These are phyloP conservation scores for Oreochromis niloticus DNA, from an alignment of 2,113 vertebrate genomes.

Conservation along the genomic window DNA sequence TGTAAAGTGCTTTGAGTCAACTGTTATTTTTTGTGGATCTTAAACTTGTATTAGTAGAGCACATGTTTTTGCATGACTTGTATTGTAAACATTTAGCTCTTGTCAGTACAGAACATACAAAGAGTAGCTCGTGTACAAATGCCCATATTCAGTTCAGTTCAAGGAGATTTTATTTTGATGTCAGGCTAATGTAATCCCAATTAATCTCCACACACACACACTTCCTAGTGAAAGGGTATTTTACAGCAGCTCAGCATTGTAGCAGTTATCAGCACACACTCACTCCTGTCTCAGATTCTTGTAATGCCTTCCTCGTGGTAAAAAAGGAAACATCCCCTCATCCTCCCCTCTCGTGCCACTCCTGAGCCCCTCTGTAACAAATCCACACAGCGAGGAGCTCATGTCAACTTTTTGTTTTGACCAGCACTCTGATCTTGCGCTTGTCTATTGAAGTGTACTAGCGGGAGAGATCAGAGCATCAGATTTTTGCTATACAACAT, in stretches of 20 bases:
- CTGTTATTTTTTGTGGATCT: not conserved
- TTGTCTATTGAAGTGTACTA: not conserved
- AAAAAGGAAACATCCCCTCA: constrained; percentile 71
- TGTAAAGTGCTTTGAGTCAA: not conserved
- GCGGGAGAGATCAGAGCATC: not conserved
- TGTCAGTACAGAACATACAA: not conserved
- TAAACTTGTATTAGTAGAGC: not conserved
- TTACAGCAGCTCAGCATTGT: not conserved
- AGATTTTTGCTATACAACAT: not conserved
- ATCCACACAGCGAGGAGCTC: not conserved
- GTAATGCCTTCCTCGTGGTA: constrained; percentile 77
- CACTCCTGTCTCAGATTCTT: constrained; percentile 70
- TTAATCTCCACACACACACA: not conserved
- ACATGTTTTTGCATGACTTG: not conserved
- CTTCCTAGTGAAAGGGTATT: not conserved
- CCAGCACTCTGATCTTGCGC: not conserved
- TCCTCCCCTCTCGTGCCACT: not conserved
- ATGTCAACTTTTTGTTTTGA: not conserved
- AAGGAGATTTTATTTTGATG: not conserved
- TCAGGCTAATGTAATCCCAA: not conserved
- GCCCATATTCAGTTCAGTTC: not conserved
- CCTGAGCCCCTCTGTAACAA: not conserved
- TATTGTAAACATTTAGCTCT: not conserved
- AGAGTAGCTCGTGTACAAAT: not conserved
- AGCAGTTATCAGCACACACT: not conserved